These are phyloP conservation scores for Albula glossodonta DNA, from an alignment of 2,113 vertebrate genomes.

Conservation along the genomic window DNA sequence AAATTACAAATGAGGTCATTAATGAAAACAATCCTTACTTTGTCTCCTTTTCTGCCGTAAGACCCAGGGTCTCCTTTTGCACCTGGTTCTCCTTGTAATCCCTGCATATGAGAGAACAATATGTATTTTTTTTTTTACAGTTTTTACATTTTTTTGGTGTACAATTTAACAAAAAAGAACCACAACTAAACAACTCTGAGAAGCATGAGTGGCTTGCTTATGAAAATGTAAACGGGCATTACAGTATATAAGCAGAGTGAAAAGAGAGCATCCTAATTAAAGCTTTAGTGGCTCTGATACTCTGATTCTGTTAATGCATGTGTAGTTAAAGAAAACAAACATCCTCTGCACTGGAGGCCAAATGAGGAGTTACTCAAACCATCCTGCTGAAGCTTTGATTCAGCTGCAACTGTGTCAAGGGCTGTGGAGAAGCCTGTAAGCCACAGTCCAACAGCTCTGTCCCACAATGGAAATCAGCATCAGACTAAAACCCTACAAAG, in stretches of 20 bases:
- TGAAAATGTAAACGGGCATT: background rate
- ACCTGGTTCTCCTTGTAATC: slow-evolving; percentile 75
- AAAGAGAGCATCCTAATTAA: background rate
- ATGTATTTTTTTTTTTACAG: background rate
- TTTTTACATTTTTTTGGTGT: no score
- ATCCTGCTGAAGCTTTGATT: slow-evolving; percentile 8
- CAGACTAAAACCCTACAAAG: background rate
- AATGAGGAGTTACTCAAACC: slow-evolving; percentile 41
- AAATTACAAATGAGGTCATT: background rate
- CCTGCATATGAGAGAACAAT: slow-evolving; percentile 66
- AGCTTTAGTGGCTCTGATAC: slow-evolving; percentile 9
- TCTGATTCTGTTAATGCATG: slow-evolving; percentile 41
- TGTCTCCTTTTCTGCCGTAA: slow-evolving; percentile 83
- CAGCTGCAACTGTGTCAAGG: background rate
- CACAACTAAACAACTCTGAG: background rate
- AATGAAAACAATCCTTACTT: slow-evolving; percentile 62
- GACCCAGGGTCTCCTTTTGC: slow-evolving; percentile 88
- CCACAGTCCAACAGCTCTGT: background rate
- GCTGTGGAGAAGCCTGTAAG: background rate
- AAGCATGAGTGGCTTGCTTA: background rate
- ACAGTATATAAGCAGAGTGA: background rate
- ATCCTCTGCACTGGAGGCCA: slow-evolving; percentile 37
- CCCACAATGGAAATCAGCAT: background rate
- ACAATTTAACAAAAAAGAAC: background rate
- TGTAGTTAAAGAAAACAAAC: slow-evolving; percentile 33